A percentile compares a stretch with the other conserved stretches of the same genome.
These are phyloP conservation scores for Rattus norvegicus DNA, from an alignment of 2,113 vertebrate genomes.

Conservation along the genomic window GRCr8 NC_086021.1:186616501-186617000, in stretches of 20 bases:
- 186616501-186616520: not conserved
- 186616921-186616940: accelerated
- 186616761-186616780: accelerated
- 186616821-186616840: accelerated
- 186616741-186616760: not conserved
- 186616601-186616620: not conserved
- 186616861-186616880: no score
- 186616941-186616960: accelerated
- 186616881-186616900: accelerated
- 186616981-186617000: not conserved
- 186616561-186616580: not conserved
- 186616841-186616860: no score
- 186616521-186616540: accelerated
- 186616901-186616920: not conserved
- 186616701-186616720: no score
- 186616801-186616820: accelerated
- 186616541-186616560: not conserved
- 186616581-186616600: not conserved
- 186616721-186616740: no score
- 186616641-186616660: no score
- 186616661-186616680: not conserved
- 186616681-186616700: not conserved
- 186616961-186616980: not conserved
- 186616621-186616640: accelerated
- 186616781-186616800: accelerated